These are phyloP conservation scores for Gonatopus flavifemur DNA, from an alignment of 1,140 invertebrate genomes.

Conservation along the genomic window DNA sequence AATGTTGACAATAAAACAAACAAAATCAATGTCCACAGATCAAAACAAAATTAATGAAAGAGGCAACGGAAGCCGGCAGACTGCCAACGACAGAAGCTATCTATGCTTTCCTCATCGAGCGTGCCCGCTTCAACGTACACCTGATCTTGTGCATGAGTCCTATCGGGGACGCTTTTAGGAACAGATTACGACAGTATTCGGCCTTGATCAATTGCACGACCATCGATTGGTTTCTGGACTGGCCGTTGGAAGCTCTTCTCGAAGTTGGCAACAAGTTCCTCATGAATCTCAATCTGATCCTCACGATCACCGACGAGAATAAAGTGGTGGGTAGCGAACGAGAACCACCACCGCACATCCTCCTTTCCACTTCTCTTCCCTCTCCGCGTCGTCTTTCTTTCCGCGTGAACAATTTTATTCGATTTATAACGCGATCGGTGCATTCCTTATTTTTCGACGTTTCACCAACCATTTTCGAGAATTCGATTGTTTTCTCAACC, in stretches of 20 bases:
- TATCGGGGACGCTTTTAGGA: slow-evolving; percentile 76
- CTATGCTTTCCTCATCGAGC: slow-evolving; percentile 74
- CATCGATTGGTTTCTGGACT: slow-evolving; percentile 87
- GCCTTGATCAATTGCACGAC: slow-evolving; percentile 83
- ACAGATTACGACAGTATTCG: slow-evolving; percentile 81
- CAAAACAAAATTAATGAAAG: slow-evolving; percentile 67
- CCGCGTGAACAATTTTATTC: slow-evolving; percentile 29
- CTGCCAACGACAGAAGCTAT: slow-evolving; percentile 68
- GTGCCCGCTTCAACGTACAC: slow-evolving; percentile 76
- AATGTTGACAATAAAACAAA: too few relatives aligned
- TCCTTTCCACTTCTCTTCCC: neutral
- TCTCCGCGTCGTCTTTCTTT: slow-evolving; percentile 9
- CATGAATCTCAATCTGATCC: slow-evolving; percentile 66
- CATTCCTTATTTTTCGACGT: slow-evolving; percentile 1
- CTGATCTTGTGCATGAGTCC: slow-evolving; percentile 85
- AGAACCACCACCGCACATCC: neutral
- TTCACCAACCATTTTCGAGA: slow-evolving; percentile 19
- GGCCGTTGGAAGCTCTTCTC: slow-evolving; percentile 82
- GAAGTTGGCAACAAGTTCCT: slow-evolving; percentile 78
- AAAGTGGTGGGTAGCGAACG: slow-evolving; percentile 41
- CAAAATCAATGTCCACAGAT: slow-evolving; percentile 67
- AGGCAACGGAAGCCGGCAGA: slow-evolving; percentile 67
- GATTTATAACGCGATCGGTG: slow-evolving; percentile 10
- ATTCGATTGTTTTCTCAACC: slow-evolving; percentile 37
- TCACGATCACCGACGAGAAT: slow-evolving; percentile 64